A percentile compares a stretch with the other conserved stretches of the same genome.
Evolutionary conservation across 2,113 vertebrate genomes (phyloP).

Genomic region (Lichenostomus cassidix): DNA sequence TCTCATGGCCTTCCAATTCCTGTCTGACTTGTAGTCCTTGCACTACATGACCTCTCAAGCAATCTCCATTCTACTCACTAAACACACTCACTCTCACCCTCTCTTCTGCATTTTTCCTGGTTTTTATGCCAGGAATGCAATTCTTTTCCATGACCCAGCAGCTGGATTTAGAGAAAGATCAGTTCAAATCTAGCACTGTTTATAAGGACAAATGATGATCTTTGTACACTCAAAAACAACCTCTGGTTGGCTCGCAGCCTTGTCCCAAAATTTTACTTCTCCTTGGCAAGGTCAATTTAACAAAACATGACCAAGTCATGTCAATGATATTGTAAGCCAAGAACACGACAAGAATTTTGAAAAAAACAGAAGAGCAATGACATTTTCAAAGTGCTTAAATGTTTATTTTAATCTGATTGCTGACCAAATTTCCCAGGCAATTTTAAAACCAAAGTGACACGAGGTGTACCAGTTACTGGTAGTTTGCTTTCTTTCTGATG

Average conservation of each 20-base stretch:
- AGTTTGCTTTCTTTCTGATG: neutral
- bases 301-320: conserved; percentile 29
- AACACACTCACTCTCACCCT: neutral
- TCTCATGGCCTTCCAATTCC: neutral
- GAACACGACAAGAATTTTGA: neutral
- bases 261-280: neutral
- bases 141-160: conserved; percentile 7
- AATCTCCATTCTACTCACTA: neutral
- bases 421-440: conserved; percentile 10
- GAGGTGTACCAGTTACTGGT: neutral
- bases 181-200: conserved; percentile 14
- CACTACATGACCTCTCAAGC: neutral
- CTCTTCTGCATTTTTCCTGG: neutral
- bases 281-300: neutral
- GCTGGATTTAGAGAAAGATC: neutral
- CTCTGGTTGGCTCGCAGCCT: neutral
- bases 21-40: fast-evolving
- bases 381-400: conserved; percentile 1
- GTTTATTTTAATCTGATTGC: conserved; percentile 14
- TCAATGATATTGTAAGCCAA: conserved; percentile 9
- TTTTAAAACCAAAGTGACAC: neutral
- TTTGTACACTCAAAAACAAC: neutral
- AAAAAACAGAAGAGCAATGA: neutral
- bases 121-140: neutral
- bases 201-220: neutral